These are phyloP conservation scores for Cancer borealis DNA, from an alignment of 2,888 invertebrate genomes.

Conservation along the genomic window DNA sequence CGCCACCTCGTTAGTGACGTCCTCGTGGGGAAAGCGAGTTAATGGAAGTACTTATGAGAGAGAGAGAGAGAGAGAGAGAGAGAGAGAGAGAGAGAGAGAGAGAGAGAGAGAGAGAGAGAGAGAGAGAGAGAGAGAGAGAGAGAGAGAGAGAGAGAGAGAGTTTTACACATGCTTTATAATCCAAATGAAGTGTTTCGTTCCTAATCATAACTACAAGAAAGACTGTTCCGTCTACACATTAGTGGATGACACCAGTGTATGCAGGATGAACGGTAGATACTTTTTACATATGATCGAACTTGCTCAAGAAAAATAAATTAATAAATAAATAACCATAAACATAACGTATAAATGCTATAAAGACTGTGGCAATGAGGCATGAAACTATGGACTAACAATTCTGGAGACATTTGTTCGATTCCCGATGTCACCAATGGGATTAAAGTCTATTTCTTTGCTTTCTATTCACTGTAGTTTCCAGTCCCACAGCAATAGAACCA, in stretches of 20 bases:
- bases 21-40: not conserved
- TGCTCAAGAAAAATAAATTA: too few relatives aligned
- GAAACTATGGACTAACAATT: too few relatives aligned
- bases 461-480: too few relatives aligned
- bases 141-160: constrained; percentile 40
- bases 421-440: too few relatives aligned
- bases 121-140: not conserved
- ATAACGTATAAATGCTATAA: too few relatives aligned
- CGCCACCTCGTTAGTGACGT: constrained; percentile 1
- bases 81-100: constrained; percentile 58
- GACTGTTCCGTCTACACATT: not conserved
- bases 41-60: constrained; percentile 26
- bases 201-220: not conserved
- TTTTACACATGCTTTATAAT: not conserved
- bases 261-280: not conserved
- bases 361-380: too few relatives aligned
- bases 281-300: too few relatives aligned
- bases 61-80: constrained; percentile 50
- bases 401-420: too few relatives aligned
- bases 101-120: constrained; percentile 50
- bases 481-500: too few relatives aligned
- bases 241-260: not conserved
- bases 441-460: too few relatives aligned
- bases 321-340: too few relatives aligned
- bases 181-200: not conserved